Conservation (phyloP, 2,888 invertebrate genomes). For the Anoplius nigerrimus region DNA sequence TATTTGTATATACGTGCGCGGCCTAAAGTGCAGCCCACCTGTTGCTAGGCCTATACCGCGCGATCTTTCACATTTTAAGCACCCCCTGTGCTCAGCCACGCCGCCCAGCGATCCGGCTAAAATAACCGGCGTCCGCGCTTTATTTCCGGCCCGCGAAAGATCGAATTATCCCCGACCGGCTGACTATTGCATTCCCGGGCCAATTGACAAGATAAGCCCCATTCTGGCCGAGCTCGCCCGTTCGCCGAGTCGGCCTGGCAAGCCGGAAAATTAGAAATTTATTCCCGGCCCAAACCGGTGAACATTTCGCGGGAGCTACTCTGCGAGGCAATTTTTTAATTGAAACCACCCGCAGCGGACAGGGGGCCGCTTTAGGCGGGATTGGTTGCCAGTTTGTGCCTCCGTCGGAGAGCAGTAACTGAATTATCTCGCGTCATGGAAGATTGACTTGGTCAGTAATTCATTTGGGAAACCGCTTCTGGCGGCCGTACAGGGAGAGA, state of each 20-base stretch:
- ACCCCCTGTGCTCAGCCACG: slow-evolving; percentile 18
- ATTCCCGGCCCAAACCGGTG: slow-evolving; percentile 7
- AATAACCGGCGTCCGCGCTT: slow-evolving; percentile 20
- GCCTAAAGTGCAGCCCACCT: slow-evolving; percentile 63
- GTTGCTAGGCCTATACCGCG: slow-evolving; percentile 64
- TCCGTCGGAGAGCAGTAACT: no score
- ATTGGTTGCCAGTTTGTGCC: no score
- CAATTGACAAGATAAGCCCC: neutral
- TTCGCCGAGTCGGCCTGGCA: slow-evolving; percentile 8
- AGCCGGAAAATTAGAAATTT: slow-evolving; percentile 19
- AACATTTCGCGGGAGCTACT: neutral
- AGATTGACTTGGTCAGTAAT: neutral
- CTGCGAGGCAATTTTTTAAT: no score
- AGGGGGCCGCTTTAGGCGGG: no score
- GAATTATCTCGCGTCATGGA: no score
- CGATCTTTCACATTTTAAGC: slow-evolving; percentile 42
- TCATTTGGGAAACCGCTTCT: no score
- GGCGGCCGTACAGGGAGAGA: no score
- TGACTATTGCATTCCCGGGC: neutral
- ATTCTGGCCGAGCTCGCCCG: no score
- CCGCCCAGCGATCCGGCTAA: neutral
- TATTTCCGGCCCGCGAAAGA: slow-evolving; percentile 32
- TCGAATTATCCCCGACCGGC: slow-evolving; percentile 36
- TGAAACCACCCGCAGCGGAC: no score
- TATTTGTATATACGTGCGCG: slow-evolving; percentile 3